These are phyloP conservation scores for Protodeltote pygarga DNA, from an alignment of 2,888 invertebrate genomes.

Conservation along the genomic window DNA sequence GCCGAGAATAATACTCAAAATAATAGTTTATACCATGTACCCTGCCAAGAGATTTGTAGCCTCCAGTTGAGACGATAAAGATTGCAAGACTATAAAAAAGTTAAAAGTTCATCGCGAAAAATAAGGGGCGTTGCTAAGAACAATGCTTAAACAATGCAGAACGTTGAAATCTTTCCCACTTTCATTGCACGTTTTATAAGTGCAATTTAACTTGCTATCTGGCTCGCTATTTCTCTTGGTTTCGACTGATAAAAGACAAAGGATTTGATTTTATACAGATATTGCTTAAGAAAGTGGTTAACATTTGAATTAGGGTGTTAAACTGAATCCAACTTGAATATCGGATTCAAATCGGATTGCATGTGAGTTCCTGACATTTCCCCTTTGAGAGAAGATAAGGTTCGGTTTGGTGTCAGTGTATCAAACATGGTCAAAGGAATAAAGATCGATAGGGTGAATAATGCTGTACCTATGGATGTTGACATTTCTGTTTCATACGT, in stretches of 20 bases:
- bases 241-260: constrained; percentile 24
- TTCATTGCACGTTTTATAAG: constrained; percentile 19
- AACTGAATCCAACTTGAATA: constrained; percentile 23
- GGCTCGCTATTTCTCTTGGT: constrained; percentile 6
- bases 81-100: neutral
- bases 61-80: neutral
- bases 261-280: constrained; percentile 29
- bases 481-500: neutral
- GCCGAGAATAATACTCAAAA: constrained; percentile 6
- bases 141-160: constrained; percentile 8
- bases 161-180: constrained; percentile 2
- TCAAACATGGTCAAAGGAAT: neutral
- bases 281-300: constrained; percentile 1
- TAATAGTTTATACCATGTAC: constrained; percentile 5
- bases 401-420: neutral
- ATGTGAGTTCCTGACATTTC: constrained; percentile 2
- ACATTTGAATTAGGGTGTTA: constrained; percentile 26
- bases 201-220: constrained; percentile 21
- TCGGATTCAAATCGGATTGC: constrained; percentile 26
- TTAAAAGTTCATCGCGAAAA: neutral
- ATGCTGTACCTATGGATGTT: neutral
- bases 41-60: constrained; percentile 8
- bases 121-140: neutral
- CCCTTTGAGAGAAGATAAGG: constrained; percentile 8
- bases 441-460: neutral